phyloP scores from a whole-genome alignment of 2,113 vertebrate genomes.

The Spilogale gracilis region DNA sequence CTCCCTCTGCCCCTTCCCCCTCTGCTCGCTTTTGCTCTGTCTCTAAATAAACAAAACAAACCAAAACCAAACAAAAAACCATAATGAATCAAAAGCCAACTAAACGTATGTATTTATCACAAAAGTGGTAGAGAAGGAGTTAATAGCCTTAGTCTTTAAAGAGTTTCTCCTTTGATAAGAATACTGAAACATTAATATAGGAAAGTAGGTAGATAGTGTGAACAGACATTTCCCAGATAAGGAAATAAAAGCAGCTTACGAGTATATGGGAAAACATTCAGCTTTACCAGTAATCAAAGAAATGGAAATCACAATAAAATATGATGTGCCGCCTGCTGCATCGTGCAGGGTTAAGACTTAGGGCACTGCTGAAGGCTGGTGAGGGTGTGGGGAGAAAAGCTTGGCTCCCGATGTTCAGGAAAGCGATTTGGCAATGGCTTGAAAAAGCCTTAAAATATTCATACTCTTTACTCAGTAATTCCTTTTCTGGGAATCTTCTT shows the following conservation, averaged over 20 bases:
- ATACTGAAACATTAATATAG: background rate
- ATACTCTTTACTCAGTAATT: slow-evolving; percentile 22
- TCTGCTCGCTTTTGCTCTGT: background rate
- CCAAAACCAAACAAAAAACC: background rate
- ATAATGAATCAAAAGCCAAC: background rate
- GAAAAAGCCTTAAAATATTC: slow-evolving; percentile 46
- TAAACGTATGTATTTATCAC: background rate
- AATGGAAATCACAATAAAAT: slow-evolving; percentile 8
- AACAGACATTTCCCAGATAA: background rate
- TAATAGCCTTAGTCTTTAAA: slow-evolving; percentile 2
- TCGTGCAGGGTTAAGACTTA: background rate
- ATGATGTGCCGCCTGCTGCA: background rate
- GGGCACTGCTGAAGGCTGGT: background rate
- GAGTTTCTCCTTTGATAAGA: background rate
- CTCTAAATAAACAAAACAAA: background rate
- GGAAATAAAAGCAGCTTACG: background rate
- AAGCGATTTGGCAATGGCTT: slow-evolving; percentile 5
- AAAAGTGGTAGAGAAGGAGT: background rate
- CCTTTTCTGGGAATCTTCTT: slow-evolving; percentile 46
- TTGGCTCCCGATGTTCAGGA: background rate
- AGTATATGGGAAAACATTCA: background rate
- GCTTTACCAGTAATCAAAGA: slow-evolving; percentile 30
- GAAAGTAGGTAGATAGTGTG: background rate
- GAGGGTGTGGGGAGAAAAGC: background rate
- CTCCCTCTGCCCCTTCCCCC: background rate